These are phyloP conservation scores for Hafferia zeledoni DNA, from an alignment of 2,797 vertebrate species.

Conservation along the genomic window DNA sequence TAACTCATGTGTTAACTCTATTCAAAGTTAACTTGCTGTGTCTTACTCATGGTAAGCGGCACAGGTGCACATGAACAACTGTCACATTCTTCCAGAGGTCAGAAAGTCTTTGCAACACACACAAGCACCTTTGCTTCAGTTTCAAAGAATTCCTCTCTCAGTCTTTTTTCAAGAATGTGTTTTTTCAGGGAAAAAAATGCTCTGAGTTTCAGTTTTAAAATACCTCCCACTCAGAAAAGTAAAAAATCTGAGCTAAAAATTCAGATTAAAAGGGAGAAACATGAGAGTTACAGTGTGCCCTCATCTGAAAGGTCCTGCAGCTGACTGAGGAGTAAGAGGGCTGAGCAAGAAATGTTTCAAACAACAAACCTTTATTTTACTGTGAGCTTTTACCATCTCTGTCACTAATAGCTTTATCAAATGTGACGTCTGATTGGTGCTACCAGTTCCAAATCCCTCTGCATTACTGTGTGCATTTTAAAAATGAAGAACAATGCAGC, in stretches of 20 bases:
- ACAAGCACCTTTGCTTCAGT: neutral
- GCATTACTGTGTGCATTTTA: neutral
- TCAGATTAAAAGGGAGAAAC: neutral
- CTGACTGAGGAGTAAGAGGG: neutral
- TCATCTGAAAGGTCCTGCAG: neutral
- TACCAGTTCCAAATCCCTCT: neutral
- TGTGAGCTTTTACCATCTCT: neutral
- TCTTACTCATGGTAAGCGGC: neutral
- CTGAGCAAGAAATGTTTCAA: neutral
- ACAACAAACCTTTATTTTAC: neutral
- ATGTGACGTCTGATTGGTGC: neutral
- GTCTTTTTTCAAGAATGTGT: neutral
- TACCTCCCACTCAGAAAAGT: neutral
- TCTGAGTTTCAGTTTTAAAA: neutral
- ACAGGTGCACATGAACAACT: accelerated
- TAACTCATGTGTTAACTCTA: neutral
- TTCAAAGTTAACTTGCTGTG: neutral
- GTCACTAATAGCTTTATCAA: neutral
- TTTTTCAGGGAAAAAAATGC: neutral
- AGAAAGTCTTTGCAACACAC: neutral
- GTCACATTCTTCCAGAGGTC: accelerated
- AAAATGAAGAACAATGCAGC: neutral
- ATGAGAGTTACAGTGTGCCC: accelerated
- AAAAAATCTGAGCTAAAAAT: neutral
- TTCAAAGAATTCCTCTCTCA: neutral